phyloP scores from a whole-genome alignment of 2,888 invertebrate species.

The Zaprionus bogoriensis region DNA sequence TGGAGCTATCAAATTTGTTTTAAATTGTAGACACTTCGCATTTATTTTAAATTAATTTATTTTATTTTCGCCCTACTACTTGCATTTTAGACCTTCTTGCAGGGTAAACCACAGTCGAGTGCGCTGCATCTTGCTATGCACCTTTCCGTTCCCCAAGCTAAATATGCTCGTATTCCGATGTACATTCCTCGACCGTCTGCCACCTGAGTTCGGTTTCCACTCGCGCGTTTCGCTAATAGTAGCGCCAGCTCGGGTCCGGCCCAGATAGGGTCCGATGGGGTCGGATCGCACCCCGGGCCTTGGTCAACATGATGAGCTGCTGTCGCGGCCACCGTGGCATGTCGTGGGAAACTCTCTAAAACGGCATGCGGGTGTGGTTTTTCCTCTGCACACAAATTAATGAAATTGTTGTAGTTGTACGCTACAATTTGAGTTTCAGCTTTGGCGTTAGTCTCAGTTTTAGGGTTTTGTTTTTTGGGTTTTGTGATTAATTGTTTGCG shows the following conservation, averaged over 20 bases:
- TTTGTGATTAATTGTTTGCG: conserved; percentile 68
- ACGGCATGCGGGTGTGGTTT: conserved; percentile 81
- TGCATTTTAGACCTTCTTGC: too few relatives aligned
- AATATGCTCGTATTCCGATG: too few relatives aligned
- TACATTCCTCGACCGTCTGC: conserved; percentile 69
- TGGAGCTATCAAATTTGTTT: not conserved
- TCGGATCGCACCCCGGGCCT: conserved; percentile 29
- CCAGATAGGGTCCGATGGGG: not conserved
- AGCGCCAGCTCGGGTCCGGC: conserved; percentile 52
- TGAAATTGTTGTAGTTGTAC: conserved; percentile 62
- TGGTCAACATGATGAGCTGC: conserved; percentile 50
- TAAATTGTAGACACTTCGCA: too few relatives aligned
- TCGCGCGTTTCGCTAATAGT: conserved; percentile 42
- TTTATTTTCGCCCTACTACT: too few relatives aligned
- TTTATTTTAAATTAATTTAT: too few relatives aligned
- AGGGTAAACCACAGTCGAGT: not conserved
- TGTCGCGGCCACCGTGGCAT: conserved; percentile 30
- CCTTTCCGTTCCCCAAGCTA: too few relatives aligned
- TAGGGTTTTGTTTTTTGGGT: not conserved
- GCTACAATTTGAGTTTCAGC: conserved; percentile 42
- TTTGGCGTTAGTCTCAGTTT: not conserved
- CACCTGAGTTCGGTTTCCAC: conserved; percentile 38
- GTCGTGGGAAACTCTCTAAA: conserved; percentile 79
- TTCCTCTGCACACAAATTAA: conserved; percentile 70
- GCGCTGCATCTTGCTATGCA: not conserved